Evolutionary conservation across 2,888 invertebrate genomes (phyloP).

Genomic region (Alitta virens): DNA sequence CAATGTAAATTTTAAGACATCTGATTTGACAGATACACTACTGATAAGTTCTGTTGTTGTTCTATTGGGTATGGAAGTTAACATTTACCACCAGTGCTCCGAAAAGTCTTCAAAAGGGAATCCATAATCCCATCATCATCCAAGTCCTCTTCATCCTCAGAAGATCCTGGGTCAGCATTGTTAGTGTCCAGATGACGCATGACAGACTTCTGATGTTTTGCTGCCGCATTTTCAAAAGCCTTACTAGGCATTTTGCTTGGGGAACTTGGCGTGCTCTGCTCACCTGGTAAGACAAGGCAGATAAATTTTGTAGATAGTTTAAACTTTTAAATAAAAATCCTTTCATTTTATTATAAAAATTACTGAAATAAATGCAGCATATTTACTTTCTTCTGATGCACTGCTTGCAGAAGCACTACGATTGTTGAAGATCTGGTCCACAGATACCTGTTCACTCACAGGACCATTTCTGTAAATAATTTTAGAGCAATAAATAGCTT

Average conservation of each 20-base stretch:
- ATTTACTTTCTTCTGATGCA: too few species aligned
- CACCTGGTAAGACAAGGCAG: not conserved
- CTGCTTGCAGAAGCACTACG: too few species aligned
- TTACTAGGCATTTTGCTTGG: constrained; percentile 28
- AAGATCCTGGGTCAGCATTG: constrained; percentile 28
- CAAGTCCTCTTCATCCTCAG: constrained; percentile 43
- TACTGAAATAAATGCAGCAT: too few species aligned
- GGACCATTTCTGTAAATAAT: too few species aligned
- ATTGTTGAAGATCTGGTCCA: too few species aligned
- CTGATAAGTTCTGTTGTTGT: too few species aligned
- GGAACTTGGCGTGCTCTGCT: not conserved
- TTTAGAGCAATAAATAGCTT: too few species aligned
- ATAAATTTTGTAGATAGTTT: not conserved
- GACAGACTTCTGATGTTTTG: constrained; percentile 41
- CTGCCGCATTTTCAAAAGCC: constrained; percentile 42
- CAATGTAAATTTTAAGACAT: not conserved
- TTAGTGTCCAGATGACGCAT: constrained; percentile 35
- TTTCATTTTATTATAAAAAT: constrained; percentile 19
- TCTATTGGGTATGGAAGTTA: too few species aligned
- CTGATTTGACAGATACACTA: not conserved
- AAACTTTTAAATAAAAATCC: not conserved
- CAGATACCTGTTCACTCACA: too few species aligned
- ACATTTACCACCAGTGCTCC: constrained; percentile 18
- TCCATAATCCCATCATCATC: constrained; percentile 41
- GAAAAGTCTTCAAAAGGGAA: constrained; percentile 41